phyloP scores from a whole-genome alignment of 2,888 invertebrate genomes.

The Calephelis perditalis region DNA sequence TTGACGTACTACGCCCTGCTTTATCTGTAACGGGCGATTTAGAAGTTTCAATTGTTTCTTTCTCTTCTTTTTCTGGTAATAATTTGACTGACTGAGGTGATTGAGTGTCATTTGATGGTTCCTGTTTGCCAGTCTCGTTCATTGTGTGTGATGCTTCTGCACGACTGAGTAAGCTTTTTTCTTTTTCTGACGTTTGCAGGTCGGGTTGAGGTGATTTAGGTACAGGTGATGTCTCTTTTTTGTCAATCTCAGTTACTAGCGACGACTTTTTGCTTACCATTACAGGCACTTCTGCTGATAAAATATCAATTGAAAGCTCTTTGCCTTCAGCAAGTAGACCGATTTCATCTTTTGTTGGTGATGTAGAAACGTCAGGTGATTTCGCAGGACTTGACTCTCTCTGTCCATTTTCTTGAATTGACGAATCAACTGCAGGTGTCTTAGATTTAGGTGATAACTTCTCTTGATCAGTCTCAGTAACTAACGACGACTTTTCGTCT shows the following conservation, averaged over 20 bases:
- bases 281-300: neutral
- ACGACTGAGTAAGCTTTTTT: slow-evolving; percentile 21
- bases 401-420: neutral
- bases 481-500: too few species aligned
- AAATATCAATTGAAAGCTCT: too few species aligned
- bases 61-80: neutral
- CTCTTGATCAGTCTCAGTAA: too few species aligned
- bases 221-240: too few species aligned
- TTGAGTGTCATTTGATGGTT: too few species aligned
- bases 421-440: neutral
- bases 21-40: neutral
- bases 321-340: neutral
- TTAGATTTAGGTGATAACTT: neutral
- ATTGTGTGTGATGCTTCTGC: neutral
- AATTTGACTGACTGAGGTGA: neutral
- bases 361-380: neutral
- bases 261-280: neutral
- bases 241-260: too few species aligned
- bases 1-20: neutral
- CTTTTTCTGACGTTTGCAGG: neutral
- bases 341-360: neutral
- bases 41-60: neutral
- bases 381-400: slow-evolving; percentile 19
- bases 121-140: too few species aligned
- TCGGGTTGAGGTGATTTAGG: too few species aligned